Evolutionary conservation across 2,888 invertebrate species (phyloP).

Genomic region (Hydrotaea cyrtoneurina): DNA sequence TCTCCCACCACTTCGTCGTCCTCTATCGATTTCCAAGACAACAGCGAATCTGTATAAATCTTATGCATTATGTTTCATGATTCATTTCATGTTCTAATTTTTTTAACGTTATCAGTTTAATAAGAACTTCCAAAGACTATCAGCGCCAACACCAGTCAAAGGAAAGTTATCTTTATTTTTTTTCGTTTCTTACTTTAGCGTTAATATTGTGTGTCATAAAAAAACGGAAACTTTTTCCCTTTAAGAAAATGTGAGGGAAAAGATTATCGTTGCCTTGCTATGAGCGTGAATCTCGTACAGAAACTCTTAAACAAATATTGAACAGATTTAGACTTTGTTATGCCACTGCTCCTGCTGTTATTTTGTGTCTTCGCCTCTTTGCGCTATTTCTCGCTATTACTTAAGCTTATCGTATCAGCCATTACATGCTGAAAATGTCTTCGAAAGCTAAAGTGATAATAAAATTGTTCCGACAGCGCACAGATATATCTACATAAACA

Average conservation of each 20-base stretch:
- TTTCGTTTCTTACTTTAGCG: too few relatives aligned
- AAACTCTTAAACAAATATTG: conserved; percentile 27
- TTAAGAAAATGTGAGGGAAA: conserved; percentile 49
- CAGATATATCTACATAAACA: not conserved
- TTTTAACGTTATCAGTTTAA: conserved; percentile 55
- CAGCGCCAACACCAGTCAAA: not conserved
- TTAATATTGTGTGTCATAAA: conserved; percentile 57
- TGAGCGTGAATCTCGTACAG: not conserved
- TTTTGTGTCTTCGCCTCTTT: not conserved
- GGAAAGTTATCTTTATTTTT: not conserved
- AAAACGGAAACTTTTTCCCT: conserved; percentile 52
- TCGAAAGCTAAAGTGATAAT: conserved; percentile 55
- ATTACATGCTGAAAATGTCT: conserved; percentile 62
- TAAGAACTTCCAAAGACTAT: conserved; percentile 1
- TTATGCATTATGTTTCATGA: conserved; percentile 20
- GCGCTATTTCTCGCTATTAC: conserved; percentile 16
- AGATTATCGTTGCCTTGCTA: not conserved
- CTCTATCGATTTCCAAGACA: not conserved
- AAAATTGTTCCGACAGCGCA: conserved; percentile 30
- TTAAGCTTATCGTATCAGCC: conserved; percentile 63
- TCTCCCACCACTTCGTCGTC: not conserved
- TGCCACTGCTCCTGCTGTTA: not conserved
- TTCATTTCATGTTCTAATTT: conserved; percentile 55
- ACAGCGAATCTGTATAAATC: not conserved
- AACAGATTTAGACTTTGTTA: conserved; percentile 24